Base-by-base conservation (phyloP, 1,140 invertebrate species). In the Chironomus tepperi region DNA sequence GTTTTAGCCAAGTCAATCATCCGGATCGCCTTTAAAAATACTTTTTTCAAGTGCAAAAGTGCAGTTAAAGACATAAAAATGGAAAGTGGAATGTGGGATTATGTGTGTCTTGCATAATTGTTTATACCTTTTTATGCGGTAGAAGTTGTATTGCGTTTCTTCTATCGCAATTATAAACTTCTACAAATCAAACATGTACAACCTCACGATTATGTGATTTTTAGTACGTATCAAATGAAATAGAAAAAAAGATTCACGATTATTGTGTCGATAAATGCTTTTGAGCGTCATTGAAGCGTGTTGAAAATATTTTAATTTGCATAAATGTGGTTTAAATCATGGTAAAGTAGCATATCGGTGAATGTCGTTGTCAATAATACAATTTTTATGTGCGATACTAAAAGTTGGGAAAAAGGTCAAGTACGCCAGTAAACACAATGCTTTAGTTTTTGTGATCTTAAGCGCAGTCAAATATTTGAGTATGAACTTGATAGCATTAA, bases 61-160 rank as follows among this genome's bases (percentile, higher is more conserved):
- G 47, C 47, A 57, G n/a, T 47, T 57, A 34, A 34, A 34, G 24
- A 34, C 1, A n/a, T 57, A n/a, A 15, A 57, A 57, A 57, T 57
- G 12, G 47, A 57, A 57, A 57, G 47, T 57, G 47, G 47, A 57
- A 57, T 57, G 47, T 57, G 47, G 47, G 47, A 57, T 57, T 57
- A 57, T 57, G 47, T 57, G 47, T 57, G 8, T 57, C 47, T 57
- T 57, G 47, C 47, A 57, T 57, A 57, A 57, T 57, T 12, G 12
- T 57, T 5, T 57, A n/a, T 15, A n/a, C 47, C n/a, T 9, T 57
- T 57, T 47, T 47, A 9, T 57, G 47, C 47, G n/a, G 47, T 57
- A 57, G 47, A 57, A 57, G 47, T 5, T 57, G 12, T 15, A 57
- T 57, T 57, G 47, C 47, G 47, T 57, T n/a, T 12, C 47, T 5